These are phyloP conservation scores for Variabilichromis moorii DNA, from an alignment of 2,113 vertebrate species.

Conservation along the genomic window DNA sequence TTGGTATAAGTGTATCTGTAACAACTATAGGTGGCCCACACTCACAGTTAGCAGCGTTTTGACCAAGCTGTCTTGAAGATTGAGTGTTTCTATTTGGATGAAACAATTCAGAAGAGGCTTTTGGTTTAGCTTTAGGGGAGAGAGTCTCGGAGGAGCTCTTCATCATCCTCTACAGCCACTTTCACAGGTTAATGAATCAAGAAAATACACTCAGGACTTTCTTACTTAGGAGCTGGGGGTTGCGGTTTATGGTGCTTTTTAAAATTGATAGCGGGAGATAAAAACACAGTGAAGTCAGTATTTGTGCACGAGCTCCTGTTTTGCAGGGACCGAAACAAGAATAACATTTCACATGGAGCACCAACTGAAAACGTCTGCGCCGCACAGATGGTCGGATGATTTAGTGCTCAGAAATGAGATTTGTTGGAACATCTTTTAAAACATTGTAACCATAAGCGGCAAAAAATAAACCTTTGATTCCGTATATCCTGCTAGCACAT, in stretches of 20 bases:
- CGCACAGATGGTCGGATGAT: neutral
- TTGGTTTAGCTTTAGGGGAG: neutral
- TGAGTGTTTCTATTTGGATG: slow-evolving; percentile 27
- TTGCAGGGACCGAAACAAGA: neutral
- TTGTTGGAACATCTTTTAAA: neutral
- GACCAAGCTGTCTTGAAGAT: slow-evolving; percentile 33
- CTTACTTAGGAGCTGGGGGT: neutral
- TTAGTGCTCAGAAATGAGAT: neutral
- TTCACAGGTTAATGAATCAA: slow-evolving; percentile 34
- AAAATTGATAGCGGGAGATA: neutral
- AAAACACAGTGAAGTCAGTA: neutral
- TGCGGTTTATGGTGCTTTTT: neutral
- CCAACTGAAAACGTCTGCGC: neutral
- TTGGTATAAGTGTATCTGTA: neutral
- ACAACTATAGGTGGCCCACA: neutral
- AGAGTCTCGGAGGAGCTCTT: slow-evolving; percentile 14
- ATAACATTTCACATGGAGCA: neutral
- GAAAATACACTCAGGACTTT: slow-evolving; percentile 8
- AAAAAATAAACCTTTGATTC: neutral
- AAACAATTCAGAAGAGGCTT: slow-evolving; percentile 14
- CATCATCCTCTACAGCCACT: slow-evolving; percentile 9
- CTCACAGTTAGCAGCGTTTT: neutral
- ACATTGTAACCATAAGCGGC: neutral
- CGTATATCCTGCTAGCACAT: neutral
- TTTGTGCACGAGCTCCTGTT: neutral